Evolutionary conservation across 2,113 vertebrate species (phyloP).

Genomic region (Petrocephalus zakoni): DNA sequence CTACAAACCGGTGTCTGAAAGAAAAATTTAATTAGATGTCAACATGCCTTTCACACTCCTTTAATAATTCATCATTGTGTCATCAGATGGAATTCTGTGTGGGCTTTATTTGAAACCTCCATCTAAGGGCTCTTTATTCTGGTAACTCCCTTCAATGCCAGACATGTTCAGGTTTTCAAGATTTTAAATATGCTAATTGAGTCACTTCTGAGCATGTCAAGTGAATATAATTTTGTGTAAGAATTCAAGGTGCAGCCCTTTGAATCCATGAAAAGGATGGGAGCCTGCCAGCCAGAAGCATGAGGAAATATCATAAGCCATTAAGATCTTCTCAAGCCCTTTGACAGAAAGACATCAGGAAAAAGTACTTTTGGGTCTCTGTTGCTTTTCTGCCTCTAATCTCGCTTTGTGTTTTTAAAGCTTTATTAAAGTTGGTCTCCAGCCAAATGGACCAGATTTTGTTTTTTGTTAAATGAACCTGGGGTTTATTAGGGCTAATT

Average conservation of each 20-base stretch:
- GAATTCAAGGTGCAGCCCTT: constrained; percentile 6
- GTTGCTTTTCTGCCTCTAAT: neutral
- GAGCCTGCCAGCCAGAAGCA: neutral
- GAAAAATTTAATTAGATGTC: constrained; percentile 22
- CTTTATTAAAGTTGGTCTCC: too few relatives aligned
- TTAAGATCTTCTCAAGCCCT: neutral
- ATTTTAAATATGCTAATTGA: constrained; percentile 3
- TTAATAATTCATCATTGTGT: constrained; percentile 24
- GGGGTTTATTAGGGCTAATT: constrained; percentile 19
- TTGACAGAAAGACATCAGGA: neutral
- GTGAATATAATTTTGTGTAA: constrained; percentile 2
- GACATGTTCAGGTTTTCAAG: constrained; percentile 1
- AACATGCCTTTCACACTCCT: constrained; percentile 18
- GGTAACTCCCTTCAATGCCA: constrained; percentile 7
- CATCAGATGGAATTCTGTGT: constrained; percentile 15
- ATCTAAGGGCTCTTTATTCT: neutral
- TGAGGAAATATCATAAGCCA: neutral
- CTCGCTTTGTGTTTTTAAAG: neutral
- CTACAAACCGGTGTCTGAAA: constrained; percentile 10
- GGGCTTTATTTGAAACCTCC: neutral
- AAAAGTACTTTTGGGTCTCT: neutral
- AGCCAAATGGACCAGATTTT: neutral
- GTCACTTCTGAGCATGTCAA: neutral
- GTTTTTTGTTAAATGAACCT: neutral
- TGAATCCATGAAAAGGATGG: neutral